Evolutionary conservation across 2,888 invertebrate species (phyloP).

Genomic region (Synanthedon andrenaeformis): DNA sequence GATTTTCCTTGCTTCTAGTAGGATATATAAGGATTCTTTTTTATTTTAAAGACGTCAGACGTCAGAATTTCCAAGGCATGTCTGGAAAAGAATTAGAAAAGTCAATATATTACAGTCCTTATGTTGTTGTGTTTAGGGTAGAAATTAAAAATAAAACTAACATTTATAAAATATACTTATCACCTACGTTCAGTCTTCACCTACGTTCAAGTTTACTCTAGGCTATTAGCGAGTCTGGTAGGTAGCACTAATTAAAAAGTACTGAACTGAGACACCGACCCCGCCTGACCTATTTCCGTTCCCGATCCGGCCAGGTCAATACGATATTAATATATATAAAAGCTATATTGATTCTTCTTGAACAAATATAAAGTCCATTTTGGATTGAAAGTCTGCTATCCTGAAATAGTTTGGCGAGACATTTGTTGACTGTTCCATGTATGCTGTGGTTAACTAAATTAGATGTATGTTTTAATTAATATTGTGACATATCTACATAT

Average conservation of each 20-base stretch:
- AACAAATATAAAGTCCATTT: background rate
- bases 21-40: too few relatives aligned
- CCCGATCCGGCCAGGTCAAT: constrained; percentile 38
- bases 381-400: background rate
- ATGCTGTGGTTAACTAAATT: background rate
- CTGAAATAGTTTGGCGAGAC: constrained; percentile 18
- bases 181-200: too few relatives aligned
- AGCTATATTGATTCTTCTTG: constrained; percentile 5
- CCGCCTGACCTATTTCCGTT: constrained; percentile 51
- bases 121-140: too few relatives aligned
- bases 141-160: too few relatives aligned
- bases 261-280: constrained; percentile 37
- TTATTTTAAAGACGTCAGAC: too few relatives aligned
- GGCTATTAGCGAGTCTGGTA: background rate
- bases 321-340: constrained; percentile 5
- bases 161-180: too few relatives aligned
- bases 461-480: background rate
- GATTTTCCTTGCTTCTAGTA: too few relatives aligned
- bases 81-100: too few relatives aligned
- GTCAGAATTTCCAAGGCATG: too few relatives aligned
- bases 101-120: too few relatives aligned
- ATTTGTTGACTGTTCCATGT: constrained; percentile 39
- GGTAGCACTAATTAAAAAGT: background rate
- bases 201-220: too few relatives aligned
- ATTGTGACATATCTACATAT: too few relatives aligned